A percentile compares a stretch with the other conserved stretches of the same genome.
These are phyloP conservation scores for Parazoanthus atlanticus DNA, from an alignment of 92 coral and sea anemone species.

Conservation along the genomic window DNA sequence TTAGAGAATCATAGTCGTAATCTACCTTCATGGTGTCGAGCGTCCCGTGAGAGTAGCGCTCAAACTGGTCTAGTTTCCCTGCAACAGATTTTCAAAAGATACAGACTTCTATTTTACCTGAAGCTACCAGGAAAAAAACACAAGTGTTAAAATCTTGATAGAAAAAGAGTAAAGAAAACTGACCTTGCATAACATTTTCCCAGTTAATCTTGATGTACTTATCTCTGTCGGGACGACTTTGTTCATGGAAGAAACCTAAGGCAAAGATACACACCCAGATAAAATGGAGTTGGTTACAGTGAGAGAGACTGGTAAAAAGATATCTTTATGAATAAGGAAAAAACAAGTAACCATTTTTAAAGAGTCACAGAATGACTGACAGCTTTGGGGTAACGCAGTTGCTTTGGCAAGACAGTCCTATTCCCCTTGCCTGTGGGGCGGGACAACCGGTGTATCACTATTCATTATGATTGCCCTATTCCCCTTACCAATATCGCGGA, in stretches of 20 bases:
- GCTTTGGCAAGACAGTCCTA: too few species aligned
- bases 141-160: neutral
- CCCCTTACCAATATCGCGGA: neutral
- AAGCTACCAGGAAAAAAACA: neutral
- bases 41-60: slow-evolving; percentile 45
- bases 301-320: too few species aligned
- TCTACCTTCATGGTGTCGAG: slow-evolving; percentile 50
- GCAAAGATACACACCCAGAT: neutral
- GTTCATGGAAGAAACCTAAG: slow-evolving; percentile 39
- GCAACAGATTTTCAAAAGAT: neutral
- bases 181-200: slow-evolving; percentile 22
- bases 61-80: slow-evolving; percentile 39
- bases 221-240: slow-evolving; percentile 35
- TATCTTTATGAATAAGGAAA: too few species aligned
- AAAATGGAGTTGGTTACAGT: too few species aligned
- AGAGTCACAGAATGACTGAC: too few species aligned
- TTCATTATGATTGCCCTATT: neutral
- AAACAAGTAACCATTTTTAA: too few species aligned
- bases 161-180: neutral
- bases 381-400: too few species aligned
- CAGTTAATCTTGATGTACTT: slow-evolving; percentile 34
- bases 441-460: slow-evolving; percentile 1
- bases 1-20: slow-evolving; percentile 44
- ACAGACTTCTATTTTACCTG: neutral
- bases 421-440: slow-evolving; percentile 19